Percentiles rank a stretch among this genome's conserved stretches.
phyloP scores from a whole-genome alignment of 1,140 invertebrate genomes.

The Eciton burchellii region DNA sequence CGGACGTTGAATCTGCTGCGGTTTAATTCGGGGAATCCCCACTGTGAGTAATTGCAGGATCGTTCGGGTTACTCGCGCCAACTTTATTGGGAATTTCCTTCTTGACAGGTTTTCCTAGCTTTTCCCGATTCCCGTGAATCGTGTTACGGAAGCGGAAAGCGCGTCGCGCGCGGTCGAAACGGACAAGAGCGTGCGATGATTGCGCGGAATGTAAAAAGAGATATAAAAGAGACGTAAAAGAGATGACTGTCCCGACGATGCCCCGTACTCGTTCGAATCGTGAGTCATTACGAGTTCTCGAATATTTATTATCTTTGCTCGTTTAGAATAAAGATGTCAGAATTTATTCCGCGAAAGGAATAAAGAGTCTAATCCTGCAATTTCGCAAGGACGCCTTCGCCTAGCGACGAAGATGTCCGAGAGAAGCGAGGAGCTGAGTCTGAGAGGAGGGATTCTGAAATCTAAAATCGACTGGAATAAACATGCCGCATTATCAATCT shows the following conservation, averaged over 20 bases:
- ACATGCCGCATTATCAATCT: not conserved
- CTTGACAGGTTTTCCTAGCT: not conserved
- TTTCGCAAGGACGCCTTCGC: not conserved
- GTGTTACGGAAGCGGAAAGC: conserved; percentile 26
- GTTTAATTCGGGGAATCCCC: not conserved
- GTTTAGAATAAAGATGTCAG: not conserved
- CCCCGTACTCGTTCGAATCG: not conserved
- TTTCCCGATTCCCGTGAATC: conserved; percentile 33
- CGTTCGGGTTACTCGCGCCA: not conserved
- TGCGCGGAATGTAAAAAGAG: not conserved
- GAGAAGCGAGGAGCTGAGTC: not conserved
- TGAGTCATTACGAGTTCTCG: not conserved
- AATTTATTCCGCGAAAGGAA: conserved; percentile 12
- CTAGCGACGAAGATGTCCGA: not conserved
- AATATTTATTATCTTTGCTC: not conserved
- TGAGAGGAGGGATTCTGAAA: not conserved
- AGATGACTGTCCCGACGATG: not conserved
- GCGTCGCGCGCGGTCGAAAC: not conserved
- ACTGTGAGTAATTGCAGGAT: conserved; percentile 1
- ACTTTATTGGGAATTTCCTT: not conserved
- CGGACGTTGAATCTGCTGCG: no score
- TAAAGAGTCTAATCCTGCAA: not conserved
- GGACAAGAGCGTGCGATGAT: not conserved
- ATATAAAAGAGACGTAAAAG: no score
- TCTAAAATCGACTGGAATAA: not conserved